Evolutionary conservation across 2,888 invertebrate species (phyloP).

Genomic region (Azorinus chamasolen): DNA sequence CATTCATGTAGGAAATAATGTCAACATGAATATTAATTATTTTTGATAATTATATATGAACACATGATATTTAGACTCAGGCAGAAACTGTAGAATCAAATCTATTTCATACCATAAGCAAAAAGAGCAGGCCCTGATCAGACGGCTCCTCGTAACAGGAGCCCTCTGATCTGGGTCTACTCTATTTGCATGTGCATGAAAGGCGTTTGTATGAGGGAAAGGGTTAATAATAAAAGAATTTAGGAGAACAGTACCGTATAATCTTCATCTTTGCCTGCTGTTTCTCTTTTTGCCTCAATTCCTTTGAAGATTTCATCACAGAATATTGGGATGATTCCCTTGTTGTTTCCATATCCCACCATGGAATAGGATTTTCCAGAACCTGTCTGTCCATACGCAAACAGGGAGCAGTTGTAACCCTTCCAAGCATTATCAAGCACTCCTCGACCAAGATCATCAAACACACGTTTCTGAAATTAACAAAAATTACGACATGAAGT

Average conservation of each 20-base stretch:
- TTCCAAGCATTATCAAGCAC: slow-evolving; percentile 85
- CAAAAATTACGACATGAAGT: no score
- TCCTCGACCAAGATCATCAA: slow-evolving; percentile 83
- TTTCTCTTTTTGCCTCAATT: slow-evolving; percentile 77
- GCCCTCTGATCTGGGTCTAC: no score
- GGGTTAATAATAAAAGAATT: background rate
- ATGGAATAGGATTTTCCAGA: slow-evolving; percentile 85
- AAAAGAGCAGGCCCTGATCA: no score
- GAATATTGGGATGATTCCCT: slow-evolving; percentile 83
- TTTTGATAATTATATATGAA: no score
- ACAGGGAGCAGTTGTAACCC: slow-evolving; percentile 85
- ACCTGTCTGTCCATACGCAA: slow-evolving; percentile 86
- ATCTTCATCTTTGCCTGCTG: slow-evolving; percentile 69
- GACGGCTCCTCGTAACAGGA: no score
- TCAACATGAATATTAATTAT: no score
- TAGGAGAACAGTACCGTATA: slow-evolving; percentile 42
- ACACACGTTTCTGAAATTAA: slow-evolving; percentile 76
- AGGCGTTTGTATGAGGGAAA: background rate
- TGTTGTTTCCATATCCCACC: slow-evolving; percentile 84
- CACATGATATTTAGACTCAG: no score
- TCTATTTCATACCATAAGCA: no score
- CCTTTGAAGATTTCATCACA: slow-evolving; percentile 83
- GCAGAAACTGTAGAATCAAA: no score
- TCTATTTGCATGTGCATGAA: background rate
- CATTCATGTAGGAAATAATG: no score